phyloP scores from a whole-genome alignment of 1,140 invertebrate genomes.

The Panulirus ornatus region DNA sequence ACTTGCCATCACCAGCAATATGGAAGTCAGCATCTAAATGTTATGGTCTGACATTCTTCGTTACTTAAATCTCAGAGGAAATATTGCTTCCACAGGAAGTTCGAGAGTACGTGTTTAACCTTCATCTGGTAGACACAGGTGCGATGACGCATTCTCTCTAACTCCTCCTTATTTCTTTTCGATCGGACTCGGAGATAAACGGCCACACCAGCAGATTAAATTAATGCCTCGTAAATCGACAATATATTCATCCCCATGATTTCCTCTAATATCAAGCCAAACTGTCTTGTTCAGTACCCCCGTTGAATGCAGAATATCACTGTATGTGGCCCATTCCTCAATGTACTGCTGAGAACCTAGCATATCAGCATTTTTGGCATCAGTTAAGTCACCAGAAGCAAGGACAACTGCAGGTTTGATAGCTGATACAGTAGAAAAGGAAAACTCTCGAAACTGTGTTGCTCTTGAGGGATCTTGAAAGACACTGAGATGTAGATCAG shows the following conservation, averaged over 20 bases:
- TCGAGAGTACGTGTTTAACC: too few relatives aligned
- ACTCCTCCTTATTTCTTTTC: too few relatives aligned
- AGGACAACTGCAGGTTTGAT: slow-evolving; percentile 90
- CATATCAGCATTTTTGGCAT: slow-evolving; percentile 89
- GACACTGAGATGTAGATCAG: slow-evolving; percentile 93
- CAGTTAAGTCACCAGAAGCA: slow-evolving; percentile 92
- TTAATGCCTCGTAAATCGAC: too few relatives aligned
- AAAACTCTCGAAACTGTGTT: slow-evolving; percentile 89
- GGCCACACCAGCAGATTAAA: too few relatives aligned
- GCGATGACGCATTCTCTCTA: too few relatives aligned
- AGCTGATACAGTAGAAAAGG: slow-evolving; percentile 85
- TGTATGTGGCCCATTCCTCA: slow-evolving; percentile 92
- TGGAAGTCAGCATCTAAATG: slow-evolving; percentile 83
- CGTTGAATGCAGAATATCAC: slow-evolving; percentile 84
- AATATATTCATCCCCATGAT: too few relatives aligned
- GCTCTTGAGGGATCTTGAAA: slow-evolving; percentile 88
- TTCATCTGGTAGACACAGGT: too few relatives aligned
- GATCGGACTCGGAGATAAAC: too few relatives aligned
- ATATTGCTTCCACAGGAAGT: too few relatives aligned
- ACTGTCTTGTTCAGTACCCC: slow-evolving; percentile 84
- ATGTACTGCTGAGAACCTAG: slow-evolving; percentile 90
- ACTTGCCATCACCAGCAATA: slow-evolving; percentile 79
- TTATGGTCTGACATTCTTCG: too few relatives aligned
- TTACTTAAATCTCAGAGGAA: too few relatives aligned
- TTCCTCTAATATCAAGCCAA: slow-evolving; percentile 95